These are phyloP conservation scores for Perodicticus potto DNA, from an alignment of 2,797 vertebrate species.

Conservation along the genomic window DNA sequence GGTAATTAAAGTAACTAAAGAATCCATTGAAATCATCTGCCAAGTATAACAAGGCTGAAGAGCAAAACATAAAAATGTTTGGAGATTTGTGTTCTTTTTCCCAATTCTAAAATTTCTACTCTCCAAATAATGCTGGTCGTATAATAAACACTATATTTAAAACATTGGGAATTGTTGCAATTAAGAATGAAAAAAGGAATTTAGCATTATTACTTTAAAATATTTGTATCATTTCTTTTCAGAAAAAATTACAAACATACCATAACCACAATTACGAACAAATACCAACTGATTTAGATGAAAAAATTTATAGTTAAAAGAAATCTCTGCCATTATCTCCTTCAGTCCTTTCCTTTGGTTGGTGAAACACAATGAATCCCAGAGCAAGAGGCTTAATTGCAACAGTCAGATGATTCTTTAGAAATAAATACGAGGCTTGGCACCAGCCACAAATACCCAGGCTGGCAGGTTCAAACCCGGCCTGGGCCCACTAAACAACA, in stretches of 20 bases:
- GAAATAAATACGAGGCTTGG: not conserved
- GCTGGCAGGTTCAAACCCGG: too few relatives aligned
- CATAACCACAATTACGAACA: not conserved
- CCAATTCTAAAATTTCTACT: slow-evolving; percentile 45
- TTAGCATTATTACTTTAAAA: slow-evolving; percentile 48
- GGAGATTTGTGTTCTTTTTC: not conserved
- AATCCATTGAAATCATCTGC: not conserved
- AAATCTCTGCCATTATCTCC: not conserved
- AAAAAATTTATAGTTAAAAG: not conserved
- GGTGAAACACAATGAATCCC: not conserved
- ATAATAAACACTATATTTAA: slow-evolving; percentile 54
- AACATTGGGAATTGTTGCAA: not conserved
- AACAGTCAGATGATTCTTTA: not conserved
- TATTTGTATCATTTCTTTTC: not conserved
- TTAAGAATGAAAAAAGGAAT: slow-evolving; percentile 24
- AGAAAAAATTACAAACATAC: not conserved
- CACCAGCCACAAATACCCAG: too few relatives aligned
- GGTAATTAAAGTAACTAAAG: slow-evolving; percentile 4
- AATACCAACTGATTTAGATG: not conserved
- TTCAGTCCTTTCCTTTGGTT: not conserved
- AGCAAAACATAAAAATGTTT: slow-evolving; percentile 35
- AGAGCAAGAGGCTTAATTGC: not conserved
- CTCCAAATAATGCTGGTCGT: slow-evolving; percentile 22
- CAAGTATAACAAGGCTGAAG: not conserved
- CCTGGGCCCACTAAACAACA: too few relatives aligned